Base-by-base conservation (phyloP, 23 tunicate genomes). In the Diplosoma virens region DNA sequence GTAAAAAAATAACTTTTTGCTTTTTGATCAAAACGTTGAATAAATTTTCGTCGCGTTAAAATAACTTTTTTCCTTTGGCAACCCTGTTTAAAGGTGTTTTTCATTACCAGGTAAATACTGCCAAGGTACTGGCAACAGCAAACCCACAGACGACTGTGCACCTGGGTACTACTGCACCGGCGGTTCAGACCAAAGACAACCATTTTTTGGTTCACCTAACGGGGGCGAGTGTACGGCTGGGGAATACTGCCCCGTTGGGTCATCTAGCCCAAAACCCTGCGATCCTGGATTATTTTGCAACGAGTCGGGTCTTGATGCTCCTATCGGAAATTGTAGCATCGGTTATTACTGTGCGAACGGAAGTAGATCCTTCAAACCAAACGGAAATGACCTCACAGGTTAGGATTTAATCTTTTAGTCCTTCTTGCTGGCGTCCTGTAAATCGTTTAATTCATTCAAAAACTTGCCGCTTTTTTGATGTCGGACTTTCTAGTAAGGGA, bases 71-170 rank as follows among this genome's bases (percentile, higher is more conserved):
- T n/a, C n/a, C n/a, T n/a, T n/a, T n/a, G n/a, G n/a, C n/a, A n/a
- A n/a, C n/a, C n/a, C n/a, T n/a, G n/a, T n/a, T n/a, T n/a, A n/a
- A n/a, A n/a, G n/a, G n/a, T n/a, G n/a, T n/a, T n/a, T n/a, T n/a
- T n/a, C n/a, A n/a, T n/a, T n/a, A n/a, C n/a, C n/a, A 89, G 96
- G 96, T 32, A 30, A 28, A 37, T 89, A 71, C 71, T 92, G 97
- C 63, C 79, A 67, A 2, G 3, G 78, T 7, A 77, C 75, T 1
- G 80, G 72, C 0, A 33, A 48, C 17, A 22, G n/a, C 33, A 26
- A 22, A 2, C 87, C 87, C 0, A 80, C 92, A 18, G 97, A 63
- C 1, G 17, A 47, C 5, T 92, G 97, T 59, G 74, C 52, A 14
- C 80, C 32, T 4, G 97, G 97, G n/a, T 92, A 52, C 52, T 92